These are phyloP conservation scores for Callipepla squamata DNA, from an alignment of 2,113 vertebrate species.

Conservation along the genomic window DNA sequence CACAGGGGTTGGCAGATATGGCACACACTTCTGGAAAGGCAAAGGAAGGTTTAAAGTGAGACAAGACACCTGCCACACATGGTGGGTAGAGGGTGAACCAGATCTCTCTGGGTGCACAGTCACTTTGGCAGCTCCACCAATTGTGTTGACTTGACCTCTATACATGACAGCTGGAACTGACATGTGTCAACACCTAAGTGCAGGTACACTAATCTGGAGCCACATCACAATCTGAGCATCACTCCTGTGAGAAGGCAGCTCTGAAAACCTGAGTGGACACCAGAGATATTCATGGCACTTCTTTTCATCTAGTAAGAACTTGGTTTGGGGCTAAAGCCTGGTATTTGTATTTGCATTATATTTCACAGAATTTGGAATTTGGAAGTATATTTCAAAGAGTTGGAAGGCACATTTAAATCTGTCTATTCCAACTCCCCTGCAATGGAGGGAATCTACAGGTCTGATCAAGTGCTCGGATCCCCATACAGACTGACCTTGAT, in stretches of 20 bases:
- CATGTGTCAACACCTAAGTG: not conserved
- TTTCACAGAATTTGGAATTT: not conserved
- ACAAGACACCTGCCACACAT: not conserved
- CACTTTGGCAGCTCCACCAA: not conserved
- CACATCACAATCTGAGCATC: not conserved
- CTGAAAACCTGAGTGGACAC: not conserved
- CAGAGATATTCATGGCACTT: not conserved
- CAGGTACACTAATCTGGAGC: not conserved
- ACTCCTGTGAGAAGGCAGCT: not conserved
- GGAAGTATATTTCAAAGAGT: too few relatives aligned
- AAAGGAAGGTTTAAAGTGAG: fast-evolving
- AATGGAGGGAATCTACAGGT: too few relatives aligned
- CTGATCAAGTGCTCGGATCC: too few relatives aligned
- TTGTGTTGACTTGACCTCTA: not conserved
- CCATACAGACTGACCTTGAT: too few relatives aligned
- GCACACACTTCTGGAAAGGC: not conserved
- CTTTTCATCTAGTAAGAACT: not conserved
- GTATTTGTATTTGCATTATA: not conserved
- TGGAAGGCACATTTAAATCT: too few relatives aligned
- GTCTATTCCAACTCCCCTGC: too few relatives aligned
- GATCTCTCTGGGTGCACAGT: not conserved
- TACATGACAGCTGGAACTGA: not conserved
- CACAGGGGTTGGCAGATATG: not conserved
- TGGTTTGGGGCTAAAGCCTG: not conserved
- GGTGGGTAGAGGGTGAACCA: not conserved